Conservation (phyloP, 2,888 invertebrate species). For the Pristionchus arcanus region DNA sequence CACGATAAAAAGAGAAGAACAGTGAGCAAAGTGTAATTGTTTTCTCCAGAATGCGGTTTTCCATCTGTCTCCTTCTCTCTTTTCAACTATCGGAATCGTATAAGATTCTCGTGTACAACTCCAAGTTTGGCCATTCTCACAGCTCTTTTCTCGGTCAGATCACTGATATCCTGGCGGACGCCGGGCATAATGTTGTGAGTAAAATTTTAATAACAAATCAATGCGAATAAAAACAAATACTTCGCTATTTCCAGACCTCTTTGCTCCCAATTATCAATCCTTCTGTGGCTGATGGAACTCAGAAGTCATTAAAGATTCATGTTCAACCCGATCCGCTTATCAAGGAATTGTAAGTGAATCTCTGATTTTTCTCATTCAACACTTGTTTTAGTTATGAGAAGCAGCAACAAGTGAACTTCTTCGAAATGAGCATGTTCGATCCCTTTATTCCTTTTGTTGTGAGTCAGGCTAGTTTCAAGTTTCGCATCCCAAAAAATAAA, state of each 20-base stretch:
- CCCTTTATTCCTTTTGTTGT: background rate
- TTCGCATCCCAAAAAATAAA: too few species aligned
- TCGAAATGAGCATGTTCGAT: background rate
- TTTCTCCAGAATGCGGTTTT: background rate
- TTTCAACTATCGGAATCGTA: background rate
- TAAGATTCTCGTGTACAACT: conserved; percentile 26
- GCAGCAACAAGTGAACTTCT: background rate
- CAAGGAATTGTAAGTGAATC: background rate
- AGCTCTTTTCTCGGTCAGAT: conserved; percentile 5
- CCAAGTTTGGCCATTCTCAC: background rate
- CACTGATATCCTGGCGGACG: background rate
- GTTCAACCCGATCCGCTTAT: background rate
- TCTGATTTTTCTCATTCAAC: background rate
- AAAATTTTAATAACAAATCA: too few species aligned
- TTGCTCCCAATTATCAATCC: background rate
- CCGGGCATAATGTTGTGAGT: conserved; percentile 23
- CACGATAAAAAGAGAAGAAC: background rate
- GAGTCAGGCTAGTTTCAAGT: too few species aligned
- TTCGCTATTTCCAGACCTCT: background rate
- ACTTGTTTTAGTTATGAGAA: background rate
- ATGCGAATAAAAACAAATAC: too few species aligned
- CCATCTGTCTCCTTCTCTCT: background rate
- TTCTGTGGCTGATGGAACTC: background rate
- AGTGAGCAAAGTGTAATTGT: background rate
- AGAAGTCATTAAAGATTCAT: background rate